These are phyloP conservation scores for Plutomurus gul DNA, from an alignment of 1,140 invertebrate genomes.

Conservation along the genomic window DNA sequence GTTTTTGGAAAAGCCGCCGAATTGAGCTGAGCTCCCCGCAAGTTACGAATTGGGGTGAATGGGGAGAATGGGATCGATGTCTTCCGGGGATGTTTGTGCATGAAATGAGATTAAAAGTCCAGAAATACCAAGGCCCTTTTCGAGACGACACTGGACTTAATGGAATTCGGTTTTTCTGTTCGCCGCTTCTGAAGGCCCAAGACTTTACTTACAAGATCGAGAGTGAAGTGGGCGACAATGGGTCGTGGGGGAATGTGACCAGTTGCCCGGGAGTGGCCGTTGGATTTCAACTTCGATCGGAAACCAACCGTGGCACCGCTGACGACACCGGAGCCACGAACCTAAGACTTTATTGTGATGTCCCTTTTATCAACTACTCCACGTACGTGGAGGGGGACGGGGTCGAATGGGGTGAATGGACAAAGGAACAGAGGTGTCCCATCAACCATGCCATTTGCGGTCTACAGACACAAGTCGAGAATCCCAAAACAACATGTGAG, in stretches of 20 bases:
- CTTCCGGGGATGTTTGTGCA: slow-evolving; percentile 34
- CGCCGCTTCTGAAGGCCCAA: background rate
- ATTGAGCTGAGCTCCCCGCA: slow-evolving; percentile 29
- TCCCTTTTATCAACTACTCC: background rate
- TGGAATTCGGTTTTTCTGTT: slow-evolving; percentile 40
- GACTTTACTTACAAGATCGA: background rate
- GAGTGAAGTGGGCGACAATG: slow-evolving; percentile 14
- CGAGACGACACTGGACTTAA: slow-evolving; percentile 48
- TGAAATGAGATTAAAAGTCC: slow-evolving; percentile 43
- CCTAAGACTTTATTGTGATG: slow-evolving; percentile 34
- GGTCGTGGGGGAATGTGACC: background rate
- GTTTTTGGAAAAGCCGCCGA: no score
- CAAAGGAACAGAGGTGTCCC: slow-evolving; percentile 25
- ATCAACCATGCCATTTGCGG: slow-evolving; percentile 33
- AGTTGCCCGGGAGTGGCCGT: slow-evolving; percentile 28
- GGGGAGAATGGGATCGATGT: slow-evolving; percentile 43
- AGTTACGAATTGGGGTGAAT: slow-evolving; percentile 48
- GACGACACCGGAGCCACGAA: slow-evolving; percentile 45
- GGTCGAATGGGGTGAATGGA: slow-evolving; percentile 13
- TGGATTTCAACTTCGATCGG: slow-evolving; percentile 32
- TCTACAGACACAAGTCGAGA: slow-evolving; percentile 34
- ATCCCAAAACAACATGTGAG: background rate
- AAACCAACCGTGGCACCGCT: background rate
- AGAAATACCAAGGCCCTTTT: slow-evolving; percentile 32
- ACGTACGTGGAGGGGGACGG: slow-evolving; percentile 37